Conservation (phyloP, 1,140 invertebrate genomes). For the Bursaphelenchus mucronatus region DNA sequence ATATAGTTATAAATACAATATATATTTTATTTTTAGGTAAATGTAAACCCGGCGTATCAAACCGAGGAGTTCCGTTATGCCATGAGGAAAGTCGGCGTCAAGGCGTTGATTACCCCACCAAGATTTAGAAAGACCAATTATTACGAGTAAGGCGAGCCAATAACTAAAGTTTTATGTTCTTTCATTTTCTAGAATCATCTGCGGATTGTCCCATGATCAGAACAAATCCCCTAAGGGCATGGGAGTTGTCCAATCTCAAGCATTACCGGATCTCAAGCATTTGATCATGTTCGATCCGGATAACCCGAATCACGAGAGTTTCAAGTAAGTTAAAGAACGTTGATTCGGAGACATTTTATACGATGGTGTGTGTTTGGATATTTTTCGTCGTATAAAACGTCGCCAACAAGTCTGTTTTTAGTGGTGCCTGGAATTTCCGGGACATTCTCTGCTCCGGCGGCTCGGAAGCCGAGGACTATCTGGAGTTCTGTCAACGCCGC, state of each 20-base stretch:
- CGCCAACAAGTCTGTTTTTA: no score
- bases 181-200: neutral
- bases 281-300: slow-evolving; percentile 39
- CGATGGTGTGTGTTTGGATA: no score
- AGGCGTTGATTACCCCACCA: slow-evolving; percentile 32
- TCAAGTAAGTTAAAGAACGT: slow-evolving; percentile 14
- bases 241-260: slow-evolving; percentile 23
- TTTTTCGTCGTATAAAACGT: no score
- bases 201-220: no score
- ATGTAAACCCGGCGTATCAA: slow-evolving; percentile 77
- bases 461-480: slow-evolving; percentile 60
- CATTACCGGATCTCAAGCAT: slow-evolving; percentile 44
- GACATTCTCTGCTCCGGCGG: slow-evolving; percentile 33
- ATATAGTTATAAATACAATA: no score
- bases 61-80: slow-evolving; percentile 73
- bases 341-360: no score
- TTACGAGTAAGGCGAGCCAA: slow-evolving; percentile 24
- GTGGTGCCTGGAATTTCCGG: slow-evolving; percentile 38
- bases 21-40: slow-evolving; percentile 65
- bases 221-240: slow-evolving; percentile 17
- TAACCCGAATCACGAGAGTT: neutral
- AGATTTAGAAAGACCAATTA: slow-evolving; percentile 34
- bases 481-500: slow-evolving; percentile 60
- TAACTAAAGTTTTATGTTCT: neutral
- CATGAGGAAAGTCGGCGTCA: slow-evolving; percentile 64